Percentiles rank a stretch among this genome's conserved stretches.
Evolutionary conservation across 2,113 vertebrate species (phyloP).

Genomic region (Cyanocitta stelleri): DNA sequence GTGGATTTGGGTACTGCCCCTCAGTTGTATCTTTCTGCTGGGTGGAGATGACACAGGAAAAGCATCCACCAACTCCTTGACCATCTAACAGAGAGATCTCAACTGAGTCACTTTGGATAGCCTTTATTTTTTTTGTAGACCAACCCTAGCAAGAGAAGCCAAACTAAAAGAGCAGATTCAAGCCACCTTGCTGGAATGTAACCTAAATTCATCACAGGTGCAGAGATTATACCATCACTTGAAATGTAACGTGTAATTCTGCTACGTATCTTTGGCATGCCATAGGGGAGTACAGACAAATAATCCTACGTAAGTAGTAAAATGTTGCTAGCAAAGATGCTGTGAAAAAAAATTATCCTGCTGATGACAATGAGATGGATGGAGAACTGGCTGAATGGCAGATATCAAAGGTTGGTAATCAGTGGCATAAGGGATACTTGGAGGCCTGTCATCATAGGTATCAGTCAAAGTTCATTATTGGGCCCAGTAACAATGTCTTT

Average conservation of each 20-base stretch:
- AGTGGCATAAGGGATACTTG: background rate
- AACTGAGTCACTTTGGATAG: background rate
- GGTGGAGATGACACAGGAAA: background rate
- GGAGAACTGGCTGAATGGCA: background rate
- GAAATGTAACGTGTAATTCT: background rate
- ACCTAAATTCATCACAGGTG: background rate
- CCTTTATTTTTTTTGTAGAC: background rate
- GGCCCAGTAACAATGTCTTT: background rate
- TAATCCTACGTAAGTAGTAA: background rate
- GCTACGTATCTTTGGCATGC: accelerated
- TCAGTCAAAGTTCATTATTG: background rate
- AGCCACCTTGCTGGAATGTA: background rate
- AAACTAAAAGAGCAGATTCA: background rate
- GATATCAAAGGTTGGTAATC: background rate
- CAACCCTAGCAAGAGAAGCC: background rate
- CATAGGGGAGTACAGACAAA: background rate
- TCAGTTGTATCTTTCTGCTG: background rate
- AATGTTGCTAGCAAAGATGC: background rate
- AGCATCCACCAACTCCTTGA: background rate
- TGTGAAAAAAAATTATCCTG: background rate
- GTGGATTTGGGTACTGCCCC: background rate
- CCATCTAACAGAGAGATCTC: background rate
- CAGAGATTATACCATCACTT: background rate
- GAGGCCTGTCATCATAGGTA: background rate
- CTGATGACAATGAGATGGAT: background rate